phyloP scores from a whole-genome alignment of 2,888 invertebrate genomes.

The Leucophenga maculata region DNA sequence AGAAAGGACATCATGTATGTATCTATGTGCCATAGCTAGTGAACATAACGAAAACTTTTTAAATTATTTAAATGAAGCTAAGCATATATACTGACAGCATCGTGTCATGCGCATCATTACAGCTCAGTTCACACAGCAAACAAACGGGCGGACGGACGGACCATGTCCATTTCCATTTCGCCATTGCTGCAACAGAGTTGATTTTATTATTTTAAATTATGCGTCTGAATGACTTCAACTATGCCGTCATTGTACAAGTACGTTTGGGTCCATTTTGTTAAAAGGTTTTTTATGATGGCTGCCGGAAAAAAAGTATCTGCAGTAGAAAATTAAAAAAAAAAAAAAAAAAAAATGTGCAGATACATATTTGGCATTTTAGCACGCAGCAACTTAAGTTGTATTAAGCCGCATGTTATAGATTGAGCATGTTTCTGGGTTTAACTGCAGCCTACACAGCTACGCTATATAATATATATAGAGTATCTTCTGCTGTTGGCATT shows the following conservation, averaged over 20 bases:
- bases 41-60: conserved; percentile 14
- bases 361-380: not conserved
- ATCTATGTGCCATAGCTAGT: too few species aligned
- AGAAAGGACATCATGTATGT: not conserved
- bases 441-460: conserved; percentile 20
- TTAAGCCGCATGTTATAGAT: too few species aligned
- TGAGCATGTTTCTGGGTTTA: too few species aligned
- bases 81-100: conserved; percentile 1
- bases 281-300: conserved; percentile 41
- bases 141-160: not conserved
- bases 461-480: too few species aligned
- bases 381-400: too few species aligned
- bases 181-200: conserved; percentile 15
- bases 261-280: conserved; percentile 35
- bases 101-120: not conserved
- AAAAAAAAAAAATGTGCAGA: not conserved
- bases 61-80: conserved; percentile 22
- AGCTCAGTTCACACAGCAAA: not conserved
- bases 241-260: not conserved
- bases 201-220: conserved; percentile 23
- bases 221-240: conserved; percentile 1
- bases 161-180: not conserved
- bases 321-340: too few species aligned
- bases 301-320: not conserved
- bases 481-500: conserved; percentile 48